Percentiles rank a stretch among this genome's conserved stretches.
Conservation (phyloP, 2,113 vertebrate species). For the Barbus barbus region DNA sequence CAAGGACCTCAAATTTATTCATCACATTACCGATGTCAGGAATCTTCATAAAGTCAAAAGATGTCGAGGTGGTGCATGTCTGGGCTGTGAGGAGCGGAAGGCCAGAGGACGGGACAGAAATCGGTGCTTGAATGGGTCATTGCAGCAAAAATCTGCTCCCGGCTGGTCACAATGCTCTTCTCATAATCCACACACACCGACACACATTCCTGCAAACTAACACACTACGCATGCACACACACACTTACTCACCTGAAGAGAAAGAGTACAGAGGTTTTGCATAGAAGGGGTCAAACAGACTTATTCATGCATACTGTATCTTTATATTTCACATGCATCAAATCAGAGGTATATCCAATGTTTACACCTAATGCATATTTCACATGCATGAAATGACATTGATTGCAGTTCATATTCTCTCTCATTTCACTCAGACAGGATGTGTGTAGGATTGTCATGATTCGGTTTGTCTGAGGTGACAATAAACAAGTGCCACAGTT, state of each 20-base stretch:
- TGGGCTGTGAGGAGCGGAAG: constrained; percentile 48
- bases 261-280: neutral
- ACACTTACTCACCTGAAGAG: constrained; percentile 21
- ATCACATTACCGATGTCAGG: constrained; percentile 99
- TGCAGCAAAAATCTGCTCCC: constrained; percentile 42
- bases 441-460: neutral
- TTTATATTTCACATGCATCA: neutral
- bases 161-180: constrained; percentile 4
- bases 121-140: constrained; percentile 32
- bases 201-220: constrained; percentile 35
- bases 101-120: constrained; percentile 44
- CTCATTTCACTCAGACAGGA: neutral
- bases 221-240: neutral
- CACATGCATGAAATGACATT: neutral
- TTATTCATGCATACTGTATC: neutral
- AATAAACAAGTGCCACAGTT: constrained; percentile 2
- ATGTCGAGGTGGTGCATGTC: constrained; percentile 76
- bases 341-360: neutral
- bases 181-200: constrained; percentile 46
- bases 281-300: neutral
- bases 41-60: constrained; percentile 96
- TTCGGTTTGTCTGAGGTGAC: neutral
- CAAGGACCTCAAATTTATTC: constrained; percentile 99
- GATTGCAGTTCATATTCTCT: neutral
- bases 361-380: neutral